Conservation (phyloP, 2,113 vertebrate genomes). For the Amphilophus citrinellus region DNA sequence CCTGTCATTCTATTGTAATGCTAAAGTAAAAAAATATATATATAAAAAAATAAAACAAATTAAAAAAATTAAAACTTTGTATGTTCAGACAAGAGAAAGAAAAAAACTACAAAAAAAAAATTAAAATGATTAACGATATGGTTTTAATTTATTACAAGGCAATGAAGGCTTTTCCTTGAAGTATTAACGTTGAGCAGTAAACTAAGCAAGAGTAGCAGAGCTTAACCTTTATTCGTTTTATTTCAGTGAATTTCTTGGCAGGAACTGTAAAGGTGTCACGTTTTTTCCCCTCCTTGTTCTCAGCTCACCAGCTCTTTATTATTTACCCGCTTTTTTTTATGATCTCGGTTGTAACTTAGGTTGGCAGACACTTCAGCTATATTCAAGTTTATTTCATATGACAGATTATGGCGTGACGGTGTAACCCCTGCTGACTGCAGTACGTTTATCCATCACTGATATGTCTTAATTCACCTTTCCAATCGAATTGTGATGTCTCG, state of each 20-base stretch:
- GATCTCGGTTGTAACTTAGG: constrained; percentile 40
- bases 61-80: no score
- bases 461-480: constrained; percentile 86
- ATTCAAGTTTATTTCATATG: constrained; percentile 50
- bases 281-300: not conserved
- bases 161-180: not conserved
- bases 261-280: not conserved
- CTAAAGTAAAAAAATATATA: not conserved
- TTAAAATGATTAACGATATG: not conserved
- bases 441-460: constrained; percentile 87
- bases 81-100: no score
- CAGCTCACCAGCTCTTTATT: not conserved
- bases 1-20: not conserved
- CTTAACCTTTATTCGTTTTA: not conserved
- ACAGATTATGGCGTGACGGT: constrained; percentile 43
- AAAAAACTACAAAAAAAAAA: not conserved
- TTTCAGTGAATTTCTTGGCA: not conserved
- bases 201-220: not conserved
- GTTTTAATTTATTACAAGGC: no score
- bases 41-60: no score
- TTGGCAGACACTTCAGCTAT: constrained; percentile 52
- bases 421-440: constrained; percentile 81
- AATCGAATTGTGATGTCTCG: constrained; percentile 80
- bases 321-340: not conserved
- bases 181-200: not conserved